Conservation (phyloP, 2,888 invertebrate species). For the Petrophora chlorosata region DNA sequence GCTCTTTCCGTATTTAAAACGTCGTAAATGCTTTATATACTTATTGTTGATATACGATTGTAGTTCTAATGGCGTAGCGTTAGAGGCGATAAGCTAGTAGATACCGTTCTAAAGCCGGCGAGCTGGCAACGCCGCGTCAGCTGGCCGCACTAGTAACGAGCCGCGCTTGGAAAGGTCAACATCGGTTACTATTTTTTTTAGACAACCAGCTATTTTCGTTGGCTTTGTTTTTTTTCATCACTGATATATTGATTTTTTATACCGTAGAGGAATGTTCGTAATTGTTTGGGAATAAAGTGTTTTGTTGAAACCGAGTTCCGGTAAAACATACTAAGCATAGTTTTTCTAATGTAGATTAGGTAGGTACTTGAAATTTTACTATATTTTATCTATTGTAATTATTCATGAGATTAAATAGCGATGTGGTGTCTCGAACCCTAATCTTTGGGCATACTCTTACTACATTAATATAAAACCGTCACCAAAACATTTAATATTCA, state of each 20-base stretch:
- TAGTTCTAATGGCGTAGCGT: conserved; percentile 46
- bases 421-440: too few relatives aligned
- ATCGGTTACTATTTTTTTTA: conserved; percentile 78
- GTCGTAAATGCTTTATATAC: conserved; percentile 78
- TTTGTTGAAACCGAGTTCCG: conserved; percentile 4
- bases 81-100: conserved; percentile 77
- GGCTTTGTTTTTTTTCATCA: conserved; percentile 61
- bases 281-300: conserved; percentile 14
- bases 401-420: too few relatives aligned
- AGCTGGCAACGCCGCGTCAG: conserved; percentile 81
- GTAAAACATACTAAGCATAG: background rate
- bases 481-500: too few relatives aligned
- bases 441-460: too few relatives aligned
- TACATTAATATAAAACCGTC: too few relatives aligned
- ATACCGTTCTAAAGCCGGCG: conserved; percentile 57
- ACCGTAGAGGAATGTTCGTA: conserved; percentile 16
- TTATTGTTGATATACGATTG: conserved; percentile 53
- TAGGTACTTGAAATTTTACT: too few relatives aligned
- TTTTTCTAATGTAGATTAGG: background rate
- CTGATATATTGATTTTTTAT: conserved; percentile 53
- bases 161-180: conserved; percentile 80
- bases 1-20: conserved; percentile 61
- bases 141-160: conserved; percentile 78
- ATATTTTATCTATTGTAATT: too few relatives aligned
- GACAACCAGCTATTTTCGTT: conserved; percentile 69